A percentile compares a stretch with the other conserved stretches of the same genome.
These are phyloP conservation scores for Cochlearius cochlearius DNA, from an alignment of 2,113 vertebrate genomes.

Conservation along the genomic window DNA sequence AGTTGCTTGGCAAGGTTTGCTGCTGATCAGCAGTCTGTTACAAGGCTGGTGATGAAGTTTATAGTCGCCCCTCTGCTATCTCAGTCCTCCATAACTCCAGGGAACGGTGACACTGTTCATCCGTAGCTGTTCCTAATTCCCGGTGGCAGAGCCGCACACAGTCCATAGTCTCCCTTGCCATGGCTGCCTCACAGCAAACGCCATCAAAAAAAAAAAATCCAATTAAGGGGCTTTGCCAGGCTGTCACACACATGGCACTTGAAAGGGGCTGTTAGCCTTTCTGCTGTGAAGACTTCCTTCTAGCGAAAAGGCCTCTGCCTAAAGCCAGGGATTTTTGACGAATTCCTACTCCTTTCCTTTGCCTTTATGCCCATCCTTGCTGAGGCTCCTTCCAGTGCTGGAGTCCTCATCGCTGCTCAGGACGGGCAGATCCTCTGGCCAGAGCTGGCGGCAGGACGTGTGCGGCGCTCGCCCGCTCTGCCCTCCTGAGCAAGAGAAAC, in stretches of 20 bases:
- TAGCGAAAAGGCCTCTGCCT: background rate
- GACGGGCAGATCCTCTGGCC: background rate
- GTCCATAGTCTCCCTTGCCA: background rate
- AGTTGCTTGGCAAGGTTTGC: background rate
- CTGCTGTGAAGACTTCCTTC: background rate
- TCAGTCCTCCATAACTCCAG: background rate
- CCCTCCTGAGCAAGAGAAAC: background rate
- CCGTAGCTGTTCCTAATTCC: background rate
- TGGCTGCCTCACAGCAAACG: background rate
- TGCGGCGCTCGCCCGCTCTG: accelerated
- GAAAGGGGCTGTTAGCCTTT: background rate
- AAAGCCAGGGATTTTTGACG: background rate
- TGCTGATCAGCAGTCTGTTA: background rate
- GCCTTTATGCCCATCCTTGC: background rate
- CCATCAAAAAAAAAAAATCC: background rate
- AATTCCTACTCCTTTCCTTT: background rate
- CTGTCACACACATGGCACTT: background rate
- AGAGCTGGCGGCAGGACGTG: accelerated
- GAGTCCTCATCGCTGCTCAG: background rate
- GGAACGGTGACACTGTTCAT: background rate
- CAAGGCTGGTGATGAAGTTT: background rate
- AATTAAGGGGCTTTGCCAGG: background rate
- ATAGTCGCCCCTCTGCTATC: background rate
- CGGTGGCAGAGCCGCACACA: background rate
- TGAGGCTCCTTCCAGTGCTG: background rate